phyloP scores from a whole-genome alignment of 2,888 invertebrate species.

The Rhorus exstirpatorius region DNA sequence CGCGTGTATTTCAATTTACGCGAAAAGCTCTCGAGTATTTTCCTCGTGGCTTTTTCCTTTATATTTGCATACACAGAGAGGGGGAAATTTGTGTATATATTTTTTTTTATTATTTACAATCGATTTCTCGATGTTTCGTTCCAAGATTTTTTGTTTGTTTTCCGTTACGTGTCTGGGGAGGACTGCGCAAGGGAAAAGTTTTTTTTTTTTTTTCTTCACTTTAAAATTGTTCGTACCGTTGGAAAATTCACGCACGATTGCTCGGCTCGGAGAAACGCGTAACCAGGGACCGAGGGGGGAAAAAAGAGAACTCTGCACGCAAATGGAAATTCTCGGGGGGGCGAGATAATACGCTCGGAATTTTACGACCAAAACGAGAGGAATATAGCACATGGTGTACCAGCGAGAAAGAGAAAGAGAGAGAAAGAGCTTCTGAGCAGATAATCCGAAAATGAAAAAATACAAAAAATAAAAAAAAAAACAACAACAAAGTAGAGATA shows the following conservation, averaged over 20 bases:
- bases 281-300: constrained; percentile 9
- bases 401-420: neutral
- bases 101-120: neutral
- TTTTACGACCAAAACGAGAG: constrained; percentile 47
- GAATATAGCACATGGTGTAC: neutral
- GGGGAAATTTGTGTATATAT: no score
- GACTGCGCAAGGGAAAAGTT: neutral
- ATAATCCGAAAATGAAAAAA: no score
- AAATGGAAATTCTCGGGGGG: constrained; percentile 50
- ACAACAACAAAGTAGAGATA: neutral
- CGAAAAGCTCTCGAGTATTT: constrained; percentile 40
- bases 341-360: constrained; percentile 35
- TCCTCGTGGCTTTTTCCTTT: constrained; percentile 10
- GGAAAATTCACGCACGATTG: constrained; percentile 2
- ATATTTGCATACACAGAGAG: no score
- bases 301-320: constrained; percentile 19
- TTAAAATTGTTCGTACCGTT: constrained; percentile 16
- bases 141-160: constrained; percentile 17
- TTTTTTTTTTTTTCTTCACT: no score
- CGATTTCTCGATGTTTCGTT: neutral
- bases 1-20: constrained; percentile 49
- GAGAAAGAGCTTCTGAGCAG: neutral
- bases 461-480: constrained; percentile 35
- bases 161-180: neutral
- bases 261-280: neutral